A percentile compares a stretch with the other conserved stretches of the same genome.
Conservation (phyloP, 2,888 invertebrate genomes). For the Oligia latruncula region DNA sequence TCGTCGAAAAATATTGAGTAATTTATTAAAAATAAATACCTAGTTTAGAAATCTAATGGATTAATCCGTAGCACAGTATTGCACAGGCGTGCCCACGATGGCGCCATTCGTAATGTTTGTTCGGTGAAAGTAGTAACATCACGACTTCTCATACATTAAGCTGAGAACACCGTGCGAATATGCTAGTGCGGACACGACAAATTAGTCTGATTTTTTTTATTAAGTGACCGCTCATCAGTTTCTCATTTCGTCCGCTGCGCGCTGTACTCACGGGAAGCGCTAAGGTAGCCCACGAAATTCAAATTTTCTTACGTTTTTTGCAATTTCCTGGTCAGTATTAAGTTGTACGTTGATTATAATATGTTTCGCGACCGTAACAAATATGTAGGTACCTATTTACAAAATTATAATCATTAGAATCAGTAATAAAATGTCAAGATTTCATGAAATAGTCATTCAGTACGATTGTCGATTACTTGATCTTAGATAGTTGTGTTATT, state of each 20-base stretch:
- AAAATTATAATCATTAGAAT: too few species aligned
- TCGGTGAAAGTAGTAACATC: conserved; percentile 86
- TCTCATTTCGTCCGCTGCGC: conserved; percentile 77
- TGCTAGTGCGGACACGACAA: conserved; percentile 72
- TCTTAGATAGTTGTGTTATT: too few species aligned
- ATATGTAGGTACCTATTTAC: too few species aligned
- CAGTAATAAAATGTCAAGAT: too few species aligned
- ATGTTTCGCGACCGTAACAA: too few species aligned
- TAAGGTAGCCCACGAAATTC: too few species aligned
- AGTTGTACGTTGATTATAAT: too few species aligned
- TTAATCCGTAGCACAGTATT: conserved; percentile 66
- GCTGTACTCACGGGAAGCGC: conserved; percentile 58
- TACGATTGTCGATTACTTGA: too few species aligned
- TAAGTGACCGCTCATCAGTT: conserved; percentile 83
- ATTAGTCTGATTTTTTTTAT: conserved; percentile 77
- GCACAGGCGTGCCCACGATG: conserved; percentile 66
- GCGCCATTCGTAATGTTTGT: conserved; percentile 84
- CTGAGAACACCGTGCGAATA: conserved; percentile 85
- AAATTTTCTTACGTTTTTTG: too few species aligned
- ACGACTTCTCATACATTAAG: conserved; percentile 89
- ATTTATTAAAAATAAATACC: conserved; percentile 65
- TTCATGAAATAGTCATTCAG: too few species aligned
- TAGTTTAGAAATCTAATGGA: conserved; percentile 65
- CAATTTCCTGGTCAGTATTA: too few species aligned
- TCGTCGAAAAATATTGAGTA: conserved; percentile 45